These are phyloP conservation scores for Lerista edwardsae DNA, from an alignment of 2,797 vertebrate species.

Conservation along the genomic window DNA sequence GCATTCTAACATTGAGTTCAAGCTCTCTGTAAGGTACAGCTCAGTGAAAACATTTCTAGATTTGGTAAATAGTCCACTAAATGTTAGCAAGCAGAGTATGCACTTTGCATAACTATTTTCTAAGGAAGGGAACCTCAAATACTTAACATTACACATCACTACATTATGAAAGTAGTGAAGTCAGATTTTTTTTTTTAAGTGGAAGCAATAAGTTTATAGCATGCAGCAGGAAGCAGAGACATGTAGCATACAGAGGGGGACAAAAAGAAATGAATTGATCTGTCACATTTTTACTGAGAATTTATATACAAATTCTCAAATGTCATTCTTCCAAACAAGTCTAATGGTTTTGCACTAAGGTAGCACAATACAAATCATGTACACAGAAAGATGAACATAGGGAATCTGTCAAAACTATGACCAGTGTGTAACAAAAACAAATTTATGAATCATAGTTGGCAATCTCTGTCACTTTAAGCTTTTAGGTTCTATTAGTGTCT, in stretches of 20 bases:
- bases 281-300: neutral
- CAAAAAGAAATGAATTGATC: neutral
- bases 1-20: too few relatives aligned
- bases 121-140: neutral
- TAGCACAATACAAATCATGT: slow-evolving; percentile 59
- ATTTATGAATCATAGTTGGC: slow-evolving; percentile 57
- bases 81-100: too few relatives aligned
- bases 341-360: slow-evolving; percentile 58
- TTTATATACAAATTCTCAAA: slow-evolving; percentile 47
- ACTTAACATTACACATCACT: too few relatives aligned
- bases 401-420: slow-evolving; percentile 56
- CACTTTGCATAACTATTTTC: neutral
- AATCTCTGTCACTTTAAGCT: slow-evolving; percentile 66
- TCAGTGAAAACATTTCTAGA: too few relatives aligned
- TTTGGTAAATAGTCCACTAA: too few relatives aligned
- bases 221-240: neutral
- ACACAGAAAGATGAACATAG: slow-evolving; percentile 54
- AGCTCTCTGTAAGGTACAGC: too few relatives aligned
- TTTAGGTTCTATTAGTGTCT: slow-evolving; percentile 71
- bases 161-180: neutral
- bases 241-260: neutral
- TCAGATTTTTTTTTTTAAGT: neutral
- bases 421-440: slow-evolving; percentile 66
- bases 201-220: neutral
- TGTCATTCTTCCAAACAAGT: slow-evolving; percentile 34